These are phyloP conservation scores for Vanessa tameamea DNA, from an alignment of 1,140 invertebrate species.

Conservation along the genomic window DNA sequence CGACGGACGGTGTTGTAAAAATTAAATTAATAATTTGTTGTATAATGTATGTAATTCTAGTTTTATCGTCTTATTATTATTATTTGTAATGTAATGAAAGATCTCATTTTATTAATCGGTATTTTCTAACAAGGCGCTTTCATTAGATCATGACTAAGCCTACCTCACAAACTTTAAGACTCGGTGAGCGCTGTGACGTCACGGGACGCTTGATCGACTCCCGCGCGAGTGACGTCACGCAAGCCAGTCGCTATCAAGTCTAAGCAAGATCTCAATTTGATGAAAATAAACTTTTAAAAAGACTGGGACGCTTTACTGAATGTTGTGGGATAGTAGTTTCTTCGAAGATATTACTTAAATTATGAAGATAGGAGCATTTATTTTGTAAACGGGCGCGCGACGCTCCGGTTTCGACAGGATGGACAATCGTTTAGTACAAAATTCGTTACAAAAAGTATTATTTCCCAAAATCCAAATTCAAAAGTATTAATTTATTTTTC, in stretches of 20 bases:
- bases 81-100: constrained; percentile 81
- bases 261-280: constrained; percentile 81
- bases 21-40: constrained; percentile 77
- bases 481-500: constrained; percentile 73
- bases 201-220: constrained; percentile 10
- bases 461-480: constrained; percentile 77
- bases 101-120: constrained; percentile 81
- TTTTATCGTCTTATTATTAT: constrained; percentile 76
- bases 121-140: constrained; percentile 81
- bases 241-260: constrained; percentile 70
- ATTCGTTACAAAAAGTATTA: constrained; percentile 77
- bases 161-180: constrained; percentile 79
- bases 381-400: constrained; percentile 58
- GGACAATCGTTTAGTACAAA: constrained; percentile 77
- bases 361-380: constrained; percentile 79
- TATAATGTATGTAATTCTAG: constrained; percentile 80
- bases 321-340: constrained; percentile 80
- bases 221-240: constrained; percentile 24
- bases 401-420: constrained; percentile 58
- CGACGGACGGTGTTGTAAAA: constrained; percentile 64
- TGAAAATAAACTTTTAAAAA: constrained; percentile 80
- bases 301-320: constrained; percentile 81
- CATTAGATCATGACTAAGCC: constrained; percentile 81
- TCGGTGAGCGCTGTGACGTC: constrained; percentile 49
- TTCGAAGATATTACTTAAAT: constrained; percentile 79